Evolutionary conservation across 2,113 vertebrate genomes (phyloP), one percentile per base, ranked within the genome.

Genomic region (Acinonyx jubatus): DNA sequence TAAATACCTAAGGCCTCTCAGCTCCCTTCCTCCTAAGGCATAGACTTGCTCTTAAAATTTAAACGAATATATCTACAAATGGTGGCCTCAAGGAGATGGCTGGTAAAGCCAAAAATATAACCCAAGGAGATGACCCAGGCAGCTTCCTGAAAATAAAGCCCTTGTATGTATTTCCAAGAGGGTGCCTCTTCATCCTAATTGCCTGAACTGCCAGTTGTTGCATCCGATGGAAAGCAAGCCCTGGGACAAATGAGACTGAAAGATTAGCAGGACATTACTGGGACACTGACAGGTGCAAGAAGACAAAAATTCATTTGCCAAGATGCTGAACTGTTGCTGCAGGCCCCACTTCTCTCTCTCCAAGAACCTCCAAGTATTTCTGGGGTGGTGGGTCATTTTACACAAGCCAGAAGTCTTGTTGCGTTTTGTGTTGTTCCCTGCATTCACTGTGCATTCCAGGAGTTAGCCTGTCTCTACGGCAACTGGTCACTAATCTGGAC

Each of bases 291-390:
- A 97, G 98, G 95, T 96, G 85, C 94, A 93, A 91, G 84, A 84
- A 69, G 69, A 80, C 86, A 96, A 93, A 96, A 94, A 97, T 74
- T 76, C 79, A 81, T 97, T 95, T 90, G 83, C 96, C 96, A 69
- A 97, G 65, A 96, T 94, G 95, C 25, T 74, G 82, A 86, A 21
- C 73, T 91, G 95, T 79, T 3, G 48, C 87, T 83, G 65, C 38
- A 79, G 50, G 68, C 81, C 85, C 86, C 73, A 74, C 23, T 65
- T 48, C 76, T 71, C 73, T 93, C 90, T 96, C 94, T 96, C 96
- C 69, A 98, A 96, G 97, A 98, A 96, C 74, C n/a, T 0, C 1
- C 52, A 83, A 71, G 79, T 96, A 96, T 98, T 97, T 97, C 94
- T 94, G 90, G 90, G 96, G 63, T 41, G 90, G 74, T 9, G 29